Conservation (phyloP, 2,888 invertebrate genomes). For the Beris chalybata region DNA sequence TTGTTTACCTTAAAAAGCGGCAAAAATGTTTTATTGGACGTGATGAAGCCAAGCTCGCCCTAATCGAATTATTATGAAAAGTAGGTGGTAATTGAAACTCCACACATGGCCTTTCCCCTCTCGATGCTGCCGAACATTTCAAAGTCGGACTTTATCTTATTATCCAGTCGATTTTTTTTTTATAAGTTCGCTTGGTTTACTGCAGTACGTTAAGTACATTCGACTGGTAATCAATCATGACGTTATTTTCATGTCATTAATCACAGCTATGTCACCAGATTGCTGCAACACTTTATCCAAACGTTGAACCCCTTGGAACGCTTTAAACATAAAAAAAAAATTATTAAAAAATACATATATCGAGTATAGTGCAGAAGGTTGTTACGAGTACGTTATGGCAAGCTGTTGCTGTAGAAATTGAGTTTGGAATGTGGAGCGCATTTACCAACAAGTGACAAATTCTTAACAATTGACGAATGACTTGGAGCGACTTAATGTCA, state of each 20-base stretch:
- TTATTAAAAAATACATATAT: too few relatives aligned
- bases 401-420: not conserved
- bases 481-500: constrained; percentile 1
- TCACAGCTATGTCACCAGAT: constrained; percentile 34
- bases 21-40: constrained; percentile 28
- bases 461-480: not conserved
- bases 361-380: too few relatives aligned
- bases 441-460: constrained; percentile 9
- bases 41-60: constrained; percentile 3
- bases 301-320: constrained; percentile 29
- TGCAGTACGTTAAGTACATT: constrained; percentile 9
- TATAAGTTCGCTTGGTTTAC: too few relatives aligned
- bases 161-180: too few relatives aligned
- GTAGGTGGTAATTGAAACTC: constrained; percentile 25
- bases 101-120: constrained; percentile 10
- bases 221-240: constrained; percentile 35
- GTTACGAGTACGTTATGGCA: too few relatives aligned
- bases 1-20: constrained; percentile 11
- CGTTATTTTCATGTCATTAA: constrained; percentile 31
- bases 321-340: not conserved
- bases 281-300: constrained; percentile 26
- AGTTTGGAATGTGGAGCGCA: constrained; percentile 13
- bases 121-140: too few relatives aligned
- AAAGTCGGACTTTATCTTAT: too few relatives aligned
- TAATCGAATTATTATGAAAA: constrained; percentile 29